phyloP scores from a whole-genome alignment of 2,113 vertebrate species.

The Periophthalmus modestus region DNA sequence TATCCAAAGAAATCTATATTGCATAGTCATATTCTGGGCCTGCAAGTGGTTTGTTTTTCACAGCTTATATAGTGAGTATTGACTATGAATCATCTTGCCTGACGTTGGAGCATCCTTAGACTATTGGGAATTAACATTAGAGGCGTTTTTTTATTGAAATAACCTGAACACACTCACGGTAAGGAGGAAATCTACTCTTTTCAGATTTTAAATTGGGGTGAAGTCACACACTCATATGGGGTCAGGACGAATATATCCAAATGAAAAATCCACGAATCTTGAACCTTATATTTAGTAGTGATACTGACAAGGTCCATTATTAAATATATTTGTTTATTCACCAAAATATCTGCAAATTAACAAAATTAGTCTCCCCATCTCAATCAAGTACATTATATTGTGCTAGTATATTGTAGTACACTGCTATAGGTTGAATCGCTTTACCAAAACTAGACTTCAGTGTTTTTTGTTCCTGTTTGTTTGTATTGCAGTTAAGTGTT shows the following conservation, averaged over 20 bases:
- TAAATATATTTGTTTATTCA: no score
- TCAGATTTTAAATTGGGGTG: background rate
- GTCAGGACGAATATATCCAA: background rate
- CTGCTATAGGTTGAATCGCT: background rate
- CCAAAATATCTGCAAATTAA: background rate
- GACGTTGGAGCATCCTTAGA: slow-evolving; percentile 17
- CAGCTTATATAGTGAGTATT: slow-evolving; percentile 20
- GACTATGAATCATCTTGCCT: slow-evolving; percentile 14
- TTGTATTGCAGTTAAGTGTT: slow-evolving; percentile 1
- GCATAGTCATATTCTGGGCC: slow-evolving; percentile 2
- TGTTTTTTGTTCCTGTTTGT: background rate
- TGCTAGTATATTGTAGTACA: no score
- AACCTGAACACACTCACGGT: slow-evolving; percentile 1
- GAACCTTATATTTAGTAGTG: background rate
- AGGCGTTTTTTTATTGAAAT: slow-evolving; percentile 2
- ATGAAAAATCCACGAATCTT: background rate
- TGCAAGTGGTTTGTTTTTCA: slow-evolving; percentile 21
- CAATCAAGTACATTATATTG: background rate
- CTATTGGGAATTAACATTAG: slow-evolving; percentile 12
- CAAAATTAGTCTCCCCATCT: background rate
- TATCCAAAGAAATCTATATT: slow-evolving; percentile 9
- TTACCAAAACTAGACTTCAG: background rate
- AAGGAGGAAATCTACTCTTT: background rate
- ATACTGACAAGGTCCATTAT: background rate
- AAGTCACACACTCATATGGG: background rate